phyloP scores from a whole-genome alignment of 2,797 vertebrate genomes.

The Menidia menidia region DNA sequence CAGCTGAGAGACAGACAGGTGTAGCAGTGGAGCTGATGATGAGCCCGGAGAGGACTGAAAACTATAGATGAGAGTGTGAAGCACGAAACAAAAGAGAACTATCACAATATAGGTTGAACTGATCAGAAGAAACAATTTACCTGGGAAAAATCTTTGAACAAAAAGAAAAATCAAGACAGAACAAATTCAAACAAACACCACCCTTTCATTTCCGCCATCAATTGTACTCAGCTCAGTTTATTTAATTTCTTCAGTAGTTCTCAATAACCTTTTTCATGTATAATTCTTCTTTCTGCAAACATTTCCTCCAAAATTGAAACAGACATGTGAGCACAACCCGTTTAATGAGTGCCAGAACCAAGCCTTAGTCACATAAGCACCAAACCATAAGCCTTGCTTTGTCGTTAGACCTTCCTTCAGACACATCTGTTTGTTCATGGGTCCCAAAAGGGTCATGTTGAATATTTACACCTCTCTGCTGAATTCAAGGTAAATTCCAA shows the following conservation, averaged over 20 bases:
- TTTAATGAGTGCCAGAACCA: background rate
- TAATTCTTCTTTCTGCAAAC: background rate
- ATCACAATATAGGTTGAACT: too few species aligned
- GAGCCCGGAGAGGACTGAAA: too few species aligned
- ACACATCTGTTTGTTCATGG: conserved; percentile 63
- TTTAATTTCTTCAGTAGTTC: background rate
- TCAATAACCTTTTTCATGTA: background rate
- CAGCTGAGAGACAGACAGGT: too few species aligned
- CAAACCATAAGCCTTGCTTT: conserved; percentile 35
- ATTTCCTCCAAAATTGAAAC: conserved; percentile 3
- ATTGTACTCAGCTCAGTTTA: background rate
- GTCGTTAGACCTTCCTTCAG: conserved; percentile 37
- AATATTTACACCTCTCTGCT: conserved; percentile 39
- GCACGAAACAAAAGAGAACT: too few species aligned
- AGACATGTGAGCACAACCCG: background rate
- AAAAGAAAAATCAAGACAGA: too few species aligned
- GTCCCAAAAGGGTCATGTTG: conserved; percentile 26
- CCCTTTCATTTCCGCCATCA: background rate
- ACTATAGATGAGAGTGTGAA: too few species aligned
- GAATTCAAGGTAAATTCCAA: conserved; percentile 56
- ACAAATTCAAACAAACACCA: too few species aligned
- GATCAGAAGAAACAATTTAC: too few species aligned
- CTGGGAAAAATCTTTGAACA: too few species aligned
- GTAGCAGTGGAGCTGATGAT: too few species aligned
- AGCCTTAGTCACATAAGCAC: conserved; percentile 1